These are phyloP conservation scores for Dendrocincla tyrannina DNA, from an alignment of 2,797 vertebrate genomes.

Conservation along the genomic window DNA sequence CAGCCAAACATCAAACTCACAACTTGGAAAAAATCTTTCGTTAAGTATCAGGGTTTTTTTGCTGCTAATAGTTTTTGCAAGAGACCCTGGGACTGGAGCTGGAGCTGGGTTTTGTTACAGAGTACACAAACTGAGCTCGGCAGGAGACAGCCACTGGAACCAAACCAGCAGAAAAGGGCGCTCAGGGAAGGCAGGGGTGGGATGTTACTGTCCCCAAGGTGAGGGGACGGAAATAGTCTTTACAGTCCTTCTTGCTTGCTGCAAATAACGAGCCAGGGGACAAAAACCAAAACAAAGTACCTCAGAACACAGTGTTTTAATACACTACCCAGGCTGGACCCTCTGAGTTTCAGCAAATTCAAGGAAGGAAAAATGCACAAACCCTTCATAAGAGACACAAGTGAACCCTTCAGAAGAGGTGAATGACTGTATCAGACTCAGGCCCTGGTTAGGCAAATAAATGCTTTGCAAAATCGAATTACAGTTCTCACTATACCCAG, in stretches of 20 bases:
- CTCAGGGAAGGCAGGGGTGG: background rate
- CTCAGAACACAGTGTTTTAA: background rate
- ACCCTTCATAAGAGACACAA: background rate
- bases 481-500: background rate
- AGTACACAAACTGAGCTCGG: background rate
- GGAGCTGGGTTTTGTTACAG: background rate
- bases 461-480: background rate
- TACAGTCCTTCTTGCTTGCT: background rate
- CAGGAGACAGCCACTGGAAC: background rate
- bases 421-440: background rate
- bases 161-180: background rate
- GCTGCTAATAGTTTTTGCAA: background rate
- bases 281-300: background rate
- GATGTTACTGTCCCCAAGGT: background rate
- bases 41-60: background rate
- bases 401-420: background rate
- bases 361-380: background rate
- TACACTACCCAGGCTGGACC: background rate
- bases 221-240: background rate
- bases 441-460: background rate
- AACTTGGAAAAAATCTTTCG: accelerated
- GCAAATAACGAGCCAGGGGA: background rate
- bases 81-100: background rate
- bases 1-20: background rate
- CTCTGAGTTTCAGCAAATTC: background rate